Percentiles rank a stretch among this genome's conserved stretches.
These are phyloP conservation scores for Eledone cirrhosa DNA, from an alignment of 2,888 invertebrate species.

Conservation along the genomic window DNA sequence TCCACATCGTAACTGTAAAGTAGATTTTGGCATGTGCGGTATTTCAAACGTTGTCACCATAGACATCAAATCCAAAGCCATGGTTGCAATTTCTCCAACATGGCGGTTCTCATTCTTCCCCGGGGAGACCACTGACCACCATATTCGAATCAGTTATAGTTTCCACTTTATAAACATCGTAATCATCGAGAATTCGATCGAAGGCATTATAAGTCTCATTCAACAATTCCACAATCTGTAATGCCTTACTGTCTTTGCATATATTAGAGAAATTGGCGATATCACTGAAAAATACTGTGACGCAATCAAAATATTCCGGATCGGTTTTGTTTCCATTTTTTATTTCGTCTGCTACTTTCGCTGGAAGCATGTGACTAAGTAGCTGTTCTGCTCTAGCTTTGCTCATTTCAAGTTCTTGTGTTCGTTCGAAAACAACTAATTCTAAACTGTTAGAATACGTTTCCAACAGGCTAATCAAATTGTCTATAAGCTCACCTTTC, in stretches of 20 bases:
- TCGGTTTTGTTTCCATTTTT: conserved; percentile 49
- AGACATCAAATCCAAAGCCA: conserved; percentile 46
- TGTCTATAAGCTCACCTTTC: conserved; percentile 47
- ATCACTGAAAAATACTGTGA: conserved; percentile 54
- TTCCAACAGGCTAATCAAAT: conserved; percentile 43
- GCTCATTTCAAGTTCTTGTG: conserved; percentile 51
- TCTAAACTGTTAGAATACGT: conserved; percentile 55
- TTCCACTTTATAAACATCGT: conserved; percentile 58
- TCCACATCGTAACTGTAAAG: conserved; percentile 44
- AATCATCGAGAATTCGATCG: conserved; percentile 51
- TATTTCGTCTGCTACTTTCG: conserved; percentile 53
- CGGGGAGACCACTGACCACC: conserved; percentile 55
- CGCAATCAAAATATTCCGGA: conserved; percentile 52
- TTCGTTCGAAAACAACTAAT: conserved; percentile 50
- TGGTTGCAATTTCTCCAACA: conserved; percentile 49
- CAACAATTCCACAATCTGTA: conserved; percentile 55
- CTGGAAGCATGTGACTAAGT: conserved; percentile 57
- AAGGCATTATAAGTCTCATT: conserved; percentile 56
- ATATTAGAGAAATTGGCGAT: conserved; percentile 57
- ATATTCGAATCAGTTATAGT: conserved; percentile 53
- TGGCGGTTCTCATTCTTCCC: conserved; percentile 47
- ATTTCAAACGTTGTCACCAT: conserved; percentile 45
- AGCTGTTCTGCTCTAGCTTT: conserved; percentile 57
- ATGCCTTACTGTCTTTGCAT: conserved; percentile 47
- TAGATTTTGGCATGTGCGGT: conserved; percentile 40